These are phyloP conservation scores for Drosophila neocordata DNA, from an alignment of 1,140 invertebrate genomes.

Conservation along the genomic window DNA sequence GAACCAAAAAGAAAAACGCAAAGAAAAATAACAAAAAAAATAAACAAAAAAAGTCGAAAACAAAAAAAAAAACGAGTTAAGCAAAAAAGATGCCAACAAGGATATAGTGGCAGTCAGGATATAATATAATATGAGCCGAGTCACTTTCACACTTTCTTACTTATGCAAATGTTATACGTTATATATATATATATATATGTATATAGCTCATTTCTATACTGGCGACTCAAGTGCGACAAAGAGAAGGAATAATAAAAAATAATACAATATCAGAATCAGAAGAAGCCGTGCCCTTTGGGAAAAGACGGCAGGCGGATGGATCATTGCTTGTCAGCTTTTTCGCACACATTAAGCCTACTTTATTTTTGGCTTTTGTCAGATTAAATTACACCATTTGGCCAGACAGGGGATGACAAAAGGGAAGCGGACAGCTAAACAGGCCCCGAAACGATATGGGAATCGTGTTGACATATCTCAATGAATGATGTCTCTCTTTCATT, in stretches of 20 bases:
- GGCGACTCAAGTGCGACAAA: constrained; percentile 46
- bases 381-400: constrained; percentile 68
- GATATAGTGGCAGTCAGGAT: constrained; percentile 15
- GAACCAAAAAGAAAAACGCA: constrained; percentile 40
- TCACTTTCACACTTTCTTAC: constrained; percentile 74
- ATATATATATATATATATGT: constrained; percentile 2
- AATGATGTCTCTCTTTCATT: constrained; percentile 24
- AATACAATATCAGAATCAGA: constrained; percentile 42
- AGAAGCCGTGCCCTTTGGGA: constrained; percentile 28
- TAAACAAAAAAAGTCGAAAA: too few species aligned
- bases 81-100: neutral
- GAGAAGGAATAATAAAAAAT: constrained; percentile 41
- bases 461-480: constrained; percentile 47
- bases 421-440: neutral
- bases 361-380: constrained; percentile 66
- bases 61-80: constrained; percentile 37
- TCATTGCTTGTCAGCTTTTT: constrained; percentile 69
- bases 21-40: constrained; percentile 32
- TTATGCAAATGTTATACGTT: constrained; percentile 66
- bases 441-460: neutral
- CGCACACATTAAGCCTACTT: constrained; percentile 72
- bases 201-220: constrained; percentile 40
- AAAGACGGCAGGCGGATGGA: constrained; percentile 13
- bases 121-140: constrained; percentile 11
- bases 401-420: constrained; percentile 26